Base-by-base conservation (phyloP, 2,113 vertebrate species). In the Psophia crepitans region DNA sequence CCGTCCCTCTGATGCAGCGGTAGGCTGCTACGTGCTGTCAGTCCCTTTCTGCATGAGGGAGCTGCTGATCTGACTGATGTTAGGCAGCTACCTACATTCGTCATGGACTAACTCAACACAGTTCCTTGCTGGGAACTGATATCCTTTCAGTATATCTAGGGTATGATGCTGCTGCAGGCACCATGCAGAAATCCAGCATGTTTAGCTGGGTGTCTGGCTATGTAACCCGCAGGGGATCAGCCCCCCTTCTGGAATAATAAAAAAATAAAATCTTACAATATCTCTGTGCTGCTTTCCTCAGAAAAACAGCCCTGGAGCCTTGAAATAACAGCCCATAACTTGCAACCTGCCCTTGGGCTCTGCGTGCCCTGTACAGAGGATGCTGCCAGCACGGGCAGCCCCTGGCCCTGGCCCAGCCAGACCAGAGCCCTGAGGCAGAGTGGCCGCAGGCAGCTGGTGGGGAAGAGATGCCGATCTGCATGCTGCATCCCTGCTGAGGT, bases 401-500 rank as follows among this genome's bases (percentile, higher is more conserved):
- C 63, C 74, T 2, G 0, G 53, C 32, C 13, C 28, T 0, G 2
- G 48, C 11, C 1, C 28, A 63, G 57, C 43, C 3, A 4, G 54
- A 51, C 5, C 79, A 74, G 70, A 82, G 33, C 22, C 68, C 28
- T 1, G 2, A 0, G 37, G 24, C 84, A 56, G 48, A 26, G 46
- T 0, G 5, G 27, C 78, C 8, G 1, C 0, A 6, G 24, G 41
- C 65, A 83, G 75, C 65, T 28, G 49, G 12, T 33, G 26, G 41
- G 65, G 28, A 68, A 35, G 18, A 44, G 48, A 77, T 2, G 12
- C 9, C 0, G 2, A 46, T 22, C 43, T 19, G 27, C 48, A 11
- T 0, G 0, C 32, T 32, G 24, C n/a, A 53, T 11, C 51, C 41
- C 19, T 58, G 37, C 33, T 0, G 0, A 35, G 65, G 33, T 0